A percentile compares a stretch with the other conserved stretches of the same genome.
phyloP scores from a whole-genome alignment of 2,888 invertebrate species.

The Dione vanillae region DNA sequence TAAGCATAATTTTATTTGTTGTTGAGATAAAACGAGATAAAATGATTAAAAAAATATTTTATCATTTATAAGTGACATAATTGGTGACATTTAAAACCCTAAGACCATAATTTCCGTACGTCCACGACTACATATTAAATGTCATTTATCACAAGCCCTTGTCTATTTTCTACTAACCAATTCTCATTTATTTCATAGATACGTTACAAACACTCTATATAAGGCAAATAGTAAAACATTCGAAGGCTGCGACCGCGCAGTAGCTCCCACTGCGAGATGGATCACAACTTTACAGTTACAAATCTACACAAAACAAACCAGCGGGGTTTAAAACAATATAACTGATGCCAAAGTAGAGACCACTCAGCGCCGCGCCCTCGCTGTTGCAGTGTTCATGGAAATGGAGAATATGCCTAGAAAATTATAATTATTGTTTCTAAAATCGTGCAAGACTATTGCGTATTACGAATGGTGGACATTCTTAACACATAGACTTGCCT shows the following conservation, averaged over 20 bases:
- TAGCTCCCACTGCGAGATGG: conserved; percentile 70
- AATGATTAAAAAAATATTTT: too few species aligned
- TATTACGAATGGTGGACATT: neutral
- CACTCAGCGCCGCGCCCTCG: conserved; percentile 55
- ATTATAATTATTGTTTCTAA: conserved; percentile 25
- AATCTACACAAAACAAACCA: conserved; percentile 48
- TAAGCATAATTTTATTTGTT: too few species aligned
- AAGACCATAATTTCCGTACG: too few species aligned
- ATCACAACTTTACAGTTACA: conserved; percentile 62
- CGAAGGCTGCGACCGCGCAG: conserved; percentile 67
- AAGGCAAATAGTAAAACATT: conserved; percentile 47
- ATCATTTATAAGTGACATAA: too few species aligned
- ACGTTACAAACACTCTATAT: conserved; percentile 46
- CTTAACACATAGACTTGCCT: neutral
- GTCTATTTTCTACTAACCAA: too few species aligned
- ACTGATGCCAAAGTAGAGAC: conserved; percentile 46
- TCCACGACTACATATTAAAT: too few species aligned
- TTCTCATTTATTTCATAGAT: too few species aligned
- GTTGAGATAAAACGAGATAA: too few species aligned
- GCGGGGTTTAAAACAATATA: conserved; percentile 63
- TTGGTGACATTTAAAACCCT: too few species aligned
- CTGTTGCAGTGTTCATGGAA: conserved; percentile 35
- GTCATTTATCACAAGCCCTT: too few species aligned
- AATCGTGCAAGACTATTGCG: conserved; percentile 9
- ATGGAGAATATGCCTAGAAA: conserved; percentile 16